These are phyloP conservation scores for Patella ulyssiponensis DNA, from an alignment of 2,888 invertebrate genomes.

Conservation along the genomic window DNA sequence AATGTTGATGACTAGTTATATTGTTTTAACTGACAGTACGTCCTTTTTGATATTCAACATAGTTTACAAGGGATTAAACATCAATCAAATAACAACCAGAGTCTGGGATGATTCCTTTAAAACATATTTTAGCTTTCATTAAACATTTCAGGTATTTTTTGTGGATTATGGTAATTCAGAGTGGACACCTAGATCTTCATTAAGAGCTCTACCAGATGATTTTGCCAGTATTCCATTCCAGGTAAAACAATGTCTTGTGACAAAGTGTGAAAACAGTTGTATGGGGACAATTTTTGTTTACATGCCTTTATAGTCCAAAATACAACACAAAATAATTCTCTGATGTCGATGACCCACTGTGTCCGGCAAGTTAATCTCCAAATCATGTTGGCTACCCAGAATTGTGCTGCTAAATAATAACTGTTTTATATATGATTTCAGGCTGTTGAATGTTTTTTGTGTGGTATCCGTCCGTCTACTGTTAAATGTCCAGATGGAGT, in stretches of 20 bases:
- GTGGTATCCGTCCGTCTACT: constrained; percentile 81
- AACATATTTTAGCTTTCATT: no score
- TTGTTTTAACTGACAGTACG: no score
- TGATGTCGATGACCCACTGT: not conserved
- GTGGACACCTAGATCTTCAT: constrained; percentile 37
- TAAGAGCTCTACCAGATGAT: constrained; percentile 47
- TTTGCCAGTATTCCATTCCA: constrained; percentile 50
- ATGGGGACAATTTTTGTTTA: no score
- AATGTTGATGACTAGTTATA: no score
- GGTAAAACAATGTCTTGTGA: constrained; percentile 40
- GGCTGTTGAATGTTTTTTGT: constrained; percentile 82
- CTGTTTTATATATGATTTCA: constrained; percentile 34
- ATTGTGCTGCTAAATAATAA: no score
- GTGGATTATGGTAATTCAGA: constrained; percentile 83
- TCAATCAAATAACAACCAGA: no score
- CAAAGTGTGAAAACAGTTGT: not conserved
- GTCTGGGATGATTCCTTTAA: no score
- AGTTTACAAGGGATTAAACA: no score
- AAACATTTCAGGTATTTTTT: constrained; percentile 77
- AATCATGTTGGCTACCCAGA: not conserved
- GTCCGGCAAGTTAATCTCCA: not conserved
- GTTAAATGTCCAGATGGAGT: constrained; percentile 76
- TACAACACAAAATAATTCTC: no score
- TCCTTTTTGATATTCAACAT: no score
- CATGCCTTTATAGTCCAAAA: no score